Percentiles rank a stretch among this genome's conserved stretches.
phyloP scores from a whole-genome alignment of 2,797 vertebrate species.

The Takifugu ocellatus region DNA sequence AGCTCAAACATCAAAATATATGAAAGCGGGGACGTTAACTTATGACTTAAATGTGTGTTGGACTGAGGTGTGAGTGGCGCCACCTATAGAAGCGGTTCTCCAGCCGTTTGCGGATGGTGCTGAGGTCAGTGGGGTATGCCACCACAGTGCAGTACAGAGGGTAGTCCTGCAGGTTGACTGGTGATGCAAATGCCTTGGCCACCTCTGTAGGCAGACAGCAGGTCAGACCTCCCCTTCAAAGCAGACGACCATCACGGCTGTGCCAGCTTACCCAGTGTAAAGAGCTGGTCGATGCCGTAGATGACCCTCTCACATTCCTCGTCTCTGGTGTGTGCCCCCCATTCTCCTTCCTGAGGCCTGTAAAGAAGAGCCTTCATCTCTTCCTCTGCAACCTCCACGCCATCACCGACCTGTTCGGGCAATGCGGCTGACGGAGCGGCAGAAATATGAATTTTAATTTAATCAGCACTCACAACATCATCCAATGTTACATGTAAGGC shows the following conservation, averaged over 20 bases:
- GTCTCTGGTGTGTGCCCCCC: slow-evolving; percentile 89
- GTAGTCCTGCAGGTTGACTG: slow-evolving; percentile 93
- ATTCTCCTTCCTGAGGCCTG: slow-evolving; percentile 92
- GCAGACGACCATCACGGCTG: background rate
- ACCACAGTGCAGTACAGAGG: slow-evolving; percentile 96
- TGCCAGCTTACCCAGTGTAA: slow-evolving; percentile 83
- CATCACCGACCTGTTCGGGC: slow-evolving; percentile 90
- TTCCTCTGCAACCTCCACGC: slow-evolving; percentile 90
- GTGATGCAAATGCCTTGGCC: slow-evolving; percentile 87
- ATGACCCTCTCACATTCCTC: slow-evolving; percentile 93
- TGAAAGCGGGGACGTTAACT: no score
- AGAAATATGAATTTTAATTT: slow-evolving; percentile 1
- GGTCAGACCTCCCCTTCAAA: background rate
- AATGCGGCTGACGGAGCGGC: slow-evolving; percentile 76
- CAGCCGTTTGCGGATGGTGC: slow-evolving; percentile 89
- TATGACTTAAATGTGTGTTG: no score
- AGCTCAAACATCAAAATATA: background rate
- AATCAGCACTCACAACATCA: background rate
- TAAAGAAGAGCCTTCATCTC: slow-evolving; percentile 91
- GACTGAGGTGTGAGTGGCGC: background rate
- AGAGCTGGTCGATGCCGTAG: slow-evolving; percentile 87
- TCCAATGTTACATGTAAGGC: no score
- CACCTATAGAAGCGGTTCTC: slow-evolving; percentile 97
- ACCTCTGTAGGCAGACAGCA: slow-evolving; percentile 77
- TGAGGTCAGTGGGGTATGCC: slow-evolving; percentile 94